Conservation (phyloP, 2,797 vertebrate genomes). For the Sebastes minor region DNA sequence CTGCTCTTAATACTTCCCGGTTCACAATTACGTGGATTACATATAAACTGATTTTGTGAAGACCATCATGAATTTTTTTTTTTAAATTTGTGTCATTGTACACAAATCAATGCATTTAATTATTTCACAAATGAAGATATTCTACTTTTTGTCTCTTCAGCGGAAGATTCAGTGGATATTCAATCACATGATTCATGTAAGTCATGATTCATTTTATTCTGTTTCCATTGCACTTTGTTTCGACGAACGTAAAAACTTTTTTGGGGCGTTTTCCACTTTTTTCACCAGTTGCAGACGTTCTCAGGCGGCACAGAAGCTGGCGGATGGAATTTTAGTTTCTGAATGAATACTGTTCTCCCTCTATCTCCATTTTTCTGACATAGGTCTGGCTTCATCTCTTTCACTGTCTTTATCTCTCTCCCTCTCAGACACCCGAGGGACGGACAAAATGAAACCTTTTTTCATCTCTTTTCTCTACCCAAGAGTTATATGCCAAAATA, state of each 20-base stretch:
- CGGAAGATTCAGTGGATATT: neutral
- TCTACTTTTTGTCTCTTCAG: neutral
- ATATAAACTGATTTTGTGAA: too few relatives aligned
- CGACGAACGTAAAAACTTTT: neutral
- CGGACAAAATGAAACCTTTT: slow-evolving; percentile 51
- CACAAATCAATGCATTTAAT: too few relatives aligned
- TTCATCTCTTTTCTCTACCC: slow-evolving; percentile 40
- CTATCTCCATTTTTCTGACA: neutral
- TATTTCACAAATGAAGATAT: neutral
- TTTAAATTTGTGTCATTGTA: too few relatives aligned
- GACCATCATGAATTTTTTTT: too few relatives aligned
- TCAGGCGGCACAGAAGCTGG: too few relatives aligned
- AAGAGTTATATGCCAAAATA: slow-evolving; percentile 48
- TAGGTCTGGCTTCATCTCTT: neutral
- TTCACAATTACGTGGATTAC: too few relatives aligned
- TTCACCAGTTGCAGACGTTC: neutral
- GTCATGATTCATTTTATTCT: neutral
- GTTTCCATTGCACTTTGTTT: neutral
- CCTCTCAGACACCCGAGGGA: slow-evolving; percentile 10
- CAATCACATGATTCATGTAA: neutral
- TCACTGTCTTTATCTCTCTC: neutral
- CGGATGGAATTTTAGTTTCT: neutral
- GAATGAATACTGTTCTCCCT: neutral
- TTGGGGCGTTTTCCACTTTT: neutral
- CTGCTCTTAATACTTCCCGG: too few relatives aligned